A percentile compares a stretch with the other conserved stretches of the same genome.
Conservation (phyloP, 2,113 vertebrate species). For the Rhipidura dahli region DNA sequence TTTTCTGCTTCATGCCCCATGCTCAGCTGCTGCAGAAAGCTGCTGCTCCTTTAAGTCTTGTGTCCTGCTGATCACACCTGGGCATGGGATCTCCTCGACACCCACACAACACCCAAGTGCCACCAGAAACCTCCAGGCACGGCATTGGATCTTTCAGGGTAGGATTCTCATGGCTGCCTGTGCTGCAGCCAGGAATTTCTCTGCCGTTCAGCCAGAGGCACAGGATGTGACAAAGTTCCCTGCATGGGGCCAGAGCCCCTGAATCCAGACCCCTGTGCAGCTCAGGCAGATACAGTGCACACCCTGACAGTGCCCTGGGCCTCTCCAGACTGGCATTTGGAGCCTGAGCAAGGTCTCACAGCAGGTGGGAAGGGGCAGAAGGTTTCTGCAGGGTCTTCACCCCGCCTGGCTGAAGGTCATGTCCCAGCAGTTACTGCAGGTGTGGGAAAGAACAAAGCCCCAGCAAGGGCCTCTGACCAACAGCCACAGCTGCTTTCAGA, state of each 20-base stretch:
- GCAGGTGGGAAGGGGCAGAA: neutral
- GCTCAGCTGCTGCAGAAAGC: too few species aligned
- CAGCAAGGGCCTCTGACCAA: neutral
- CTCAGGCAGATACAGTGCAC: neutral
- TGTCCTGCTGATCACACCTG: too few species aligned
- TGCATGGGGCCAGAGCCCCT: neutral
- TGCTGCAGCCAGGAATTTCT: neutral
- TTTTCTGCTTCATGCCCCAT: too few species aligned
- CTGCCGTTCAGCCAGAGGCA: neutral
- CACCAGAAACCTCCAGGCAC: too few species aligned
- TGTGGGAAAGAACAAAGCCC: neutral
- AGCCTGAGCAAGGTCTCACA: neutral
- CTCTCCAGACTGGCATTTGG: neutral
- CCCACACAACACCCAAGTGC: too few species aligned
- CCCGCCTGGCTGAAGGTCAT: neutral
- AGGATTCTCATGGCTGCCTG: neutral
- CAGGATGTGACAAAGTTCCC: neutral
- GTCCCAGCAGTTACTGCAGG: neutral
- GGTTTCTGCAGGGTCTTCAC: neutral
- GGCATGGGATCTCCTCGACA: too few species aligned
- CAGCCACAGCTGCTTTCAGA: neutral
- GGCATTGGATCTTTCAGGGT: neutral
- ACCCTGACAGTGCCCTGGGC: neutral
- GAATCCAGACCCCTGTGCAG: neutral
- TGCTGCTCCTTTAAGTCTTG: too few species aligned